Evolutionary conservation across 1,140 invertebrate species (phyloP), one percentile per base, ranked within the genome.

Genomic region (Panulirus ornatus): DNA sequence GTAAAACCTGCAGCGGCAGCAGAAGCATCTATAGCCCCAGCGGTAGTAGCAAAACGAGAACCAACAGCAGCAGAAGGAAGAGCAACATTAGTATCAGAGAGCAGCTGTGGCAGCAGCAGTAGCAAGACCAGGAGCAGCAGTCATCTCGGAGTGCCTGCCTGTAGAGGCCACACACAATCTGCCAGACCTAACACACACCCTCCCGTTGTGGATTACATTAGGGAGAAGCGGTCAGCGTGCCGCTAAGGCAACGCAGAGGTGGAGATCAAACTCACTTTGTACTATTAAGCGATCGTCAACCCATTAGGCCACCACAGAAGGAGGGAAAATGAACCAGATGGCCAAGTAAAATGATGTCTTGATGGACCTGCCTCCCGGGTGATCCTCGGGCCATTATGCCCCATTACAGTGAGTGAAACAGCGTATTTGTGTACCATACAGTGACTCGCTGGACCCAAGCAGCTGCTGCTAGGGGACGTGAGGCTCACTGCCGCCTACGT

Each of bases 341-440:
- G n/a, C 11, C 42, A 34, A 36, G 27, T 75, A 86, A 76, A 86
- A 54, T 63, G 51, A 75, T 75, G 73, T 63, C 71, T 86, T 76
- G 54, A 86, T 40, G 47, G 71, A 40, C 66, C 38, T 51, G 44
- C 36, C 30, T 78, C 73, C 84, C 73, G 51, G 27, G 84, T 42
- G 71, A 78, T 76, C 73, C 70, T 11, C 66, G 40, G 8, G 73
- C 84, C 73, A 86, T 86, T 86, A n/a, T 86, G 84, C 78, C 36
- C 84, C 73, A 86, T 86, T 63, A 86, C 22, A 44, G 84, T 86
- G 84, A 86, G 73, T 86, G 84, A 86, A 86, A 86, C 84, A 86
- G 84, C 84, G 27, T 86, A 86, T 86, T 86, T 86, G 84, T 78
- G 73, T 54, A 63, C 84, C 84, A 78, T 78, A 76, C 38, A 86